Evolutionary conservation across 2,113 vertebrate genomes (phyloP).

Genomic region (Phrynosoma platyrhinos): DNA sequence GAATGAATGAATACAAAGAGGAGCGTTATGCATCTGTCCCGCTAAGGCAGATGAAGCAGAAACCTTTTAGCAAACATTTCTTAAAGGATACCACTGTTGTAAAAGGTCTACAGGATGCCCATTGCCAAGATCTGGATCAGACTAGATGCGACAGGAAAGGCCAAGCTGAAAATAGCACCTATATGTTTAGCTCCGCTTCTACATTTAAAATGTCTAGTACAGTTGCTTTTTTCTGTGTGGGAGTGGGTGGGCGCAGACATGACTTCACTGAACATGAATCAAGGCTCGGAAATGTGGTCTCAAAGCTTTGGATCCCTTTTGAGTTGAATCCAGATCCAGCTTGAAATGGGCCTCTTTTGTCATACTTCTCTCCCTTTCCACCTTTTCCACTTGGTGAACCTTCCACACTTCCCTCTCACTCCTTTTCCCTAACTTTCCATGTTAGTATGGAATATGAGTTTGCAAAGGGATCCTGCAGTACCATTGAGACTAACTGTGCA

Average conservation of each 20-base stretch:
- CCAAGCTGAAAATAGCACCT: not conserved
- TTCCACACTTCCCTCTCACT: too few species aligned
- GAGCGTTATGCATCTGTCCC: conserved; percentile 59
- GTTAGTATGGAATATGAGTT: too few species aligned
- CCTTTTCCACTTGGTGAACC: not conserved
- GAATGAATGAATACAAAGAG: conserved; percentile 49
- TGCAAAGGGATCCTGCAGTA: too few species aligned
- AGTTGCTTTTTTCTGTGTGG: too few species aligned
- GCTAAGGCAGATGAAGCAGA: conserved; percentile 65
- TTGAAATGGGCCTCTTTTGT: not conserved
- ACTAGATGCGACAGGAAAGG: not conserved
- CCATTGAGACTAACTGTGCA: too few species aligned
- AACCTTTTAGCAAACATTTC: conserved; percentile 2
- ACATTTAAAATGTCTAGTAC: not conserved
- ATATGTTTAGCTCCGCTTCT: too few species aligned
- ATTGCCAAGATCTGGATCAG: not conserved
- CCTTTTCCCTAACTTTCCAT: not conserved
- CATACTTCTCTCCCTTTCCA: not conserved
- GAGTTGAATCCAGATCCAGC: not conserved
- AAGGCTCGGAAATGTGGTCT: too few species aligned
- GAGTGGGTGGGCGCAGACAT: not conserved
- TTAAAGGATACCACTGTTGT: not conserved
- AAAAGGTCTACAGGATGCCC: conserved; percentile 39
- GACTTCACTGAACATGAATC: not conserved
- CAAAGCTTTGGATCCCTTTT: not conserved